Conservation (phyloP, 2,797 vertebrate genomes). For the Arctocebus calabarensis region DNA sequence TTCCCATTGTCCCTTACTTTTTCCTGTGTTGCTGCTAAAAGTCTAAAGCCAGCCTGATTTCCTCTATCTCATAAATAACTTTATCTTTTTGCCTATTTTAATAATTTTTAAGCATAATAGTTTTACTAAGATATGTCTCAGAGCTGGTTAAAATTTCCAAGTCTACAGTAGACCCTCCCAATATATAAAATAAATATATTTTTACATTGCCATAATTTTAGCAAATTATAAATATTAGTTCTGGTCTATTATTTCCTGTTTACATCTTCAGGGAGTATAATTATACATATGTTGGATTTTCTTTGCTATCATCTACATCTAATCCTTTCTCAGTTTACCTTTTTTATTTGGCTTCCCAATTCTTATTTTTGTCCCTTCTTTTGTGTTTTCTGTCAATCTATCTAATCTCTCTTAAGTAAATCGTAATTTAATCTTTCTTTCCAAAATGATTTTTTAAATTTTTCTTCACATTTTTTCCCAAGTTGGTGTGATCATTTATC, state of each 20-base stretch:
- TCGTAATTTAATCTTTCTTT: slow-evolving; percentile 1
- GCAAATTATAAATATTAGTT: not conserved
- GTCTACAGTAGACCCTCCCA: not conserved
- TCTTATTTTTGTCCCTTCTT: not conserved
- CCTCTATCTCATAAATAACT: not conserved
- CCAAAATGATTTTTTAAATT: not conserved
- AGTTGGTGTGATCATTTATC: not conserved
- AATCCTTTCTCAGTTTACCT: not conserved
- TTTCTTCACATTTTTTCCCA: not conserved
- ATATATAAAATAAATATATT: not conserved
- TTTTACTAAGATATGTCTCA: slow-evolving; percentile 46
- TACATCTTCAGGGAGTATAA: not conserved
- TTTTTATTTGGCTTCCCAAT: not conserved
- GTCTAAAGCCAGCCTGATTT: not conserved
- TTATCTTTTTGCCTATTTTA: not conserved
- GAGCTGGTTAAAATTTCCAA: not conserved
- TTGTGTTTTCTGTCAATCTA: slow-evolving; percentile 1
- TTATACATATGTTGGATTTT: not conserved
- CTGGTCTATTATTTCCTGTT: not conserved
- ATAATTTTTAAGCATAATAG: not conserved
- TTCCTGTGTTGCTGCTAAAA: not conserved
- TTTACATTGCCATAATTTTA: slow-evolving; percentile 25
- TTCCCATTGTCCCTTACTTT: not conserved
- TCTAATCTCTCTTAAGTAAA: not conserved
- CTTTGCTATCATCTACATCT: not conserved